Conservation (phyloP, 37 sponge, comb jelly and placozoan genomes). For the Spongilla lacustris region DNA sequence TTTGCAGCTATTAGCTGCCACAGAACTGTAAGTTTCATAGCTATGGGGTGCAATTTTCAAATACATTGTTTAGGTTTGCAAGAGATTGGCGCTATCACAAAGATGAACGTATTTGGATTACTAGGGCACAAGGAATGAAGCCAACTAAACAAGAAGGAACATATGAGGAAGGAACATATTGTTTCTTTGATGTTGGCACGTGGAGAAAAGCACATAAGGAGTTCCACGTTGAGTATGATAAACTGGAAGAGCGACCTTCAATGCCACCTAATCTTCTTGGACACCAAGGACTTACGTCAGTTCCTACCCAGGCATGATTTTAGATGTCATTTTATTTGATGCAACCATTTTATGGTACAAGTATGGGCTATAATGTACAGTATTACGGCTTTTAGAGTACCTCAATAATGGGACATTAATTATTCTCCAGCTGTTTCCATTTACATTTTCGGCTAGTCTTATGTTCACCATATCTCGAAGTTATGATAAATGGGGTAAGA, state of each 20-base stretch:
- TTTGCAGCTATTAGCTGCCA: conserved; percentile 86
- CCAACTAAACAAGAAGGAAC: conserved; percentile 76
- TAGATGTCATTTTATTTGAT: not conserved
- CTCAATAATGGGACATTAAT: no score
- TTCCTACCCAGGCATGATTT: conserved; percentile 37
- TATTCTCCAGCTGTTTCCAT: no score
- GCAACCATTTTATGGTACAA: not conserved
- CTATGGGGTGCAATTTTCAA: not conserved
- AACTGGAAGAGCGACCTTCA: conserved; percentile 89
- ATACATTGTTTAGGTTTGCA: conserved; percentile 60
- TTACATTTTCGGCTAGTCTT: no score
- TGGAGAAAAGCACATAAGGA: conserved; percentile 95
- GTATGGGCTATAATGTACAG: not conserved
- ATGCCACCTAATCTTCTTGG: conserved; percentile 58
- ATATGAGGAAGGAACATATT: conserved; percentile 91
- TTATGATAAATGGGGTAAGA: no score
- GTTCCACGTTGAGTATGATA: conserved; percentile 91
- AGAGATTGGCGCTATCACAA: conserved; percentile 98
- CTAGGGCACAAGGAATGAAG: conserved; percentile 89
- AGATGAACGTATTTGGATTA: conserved; percentile 95
- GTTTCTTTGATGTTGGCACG: conserved; percentile 86
- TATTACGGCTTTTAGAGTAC: not conserved
- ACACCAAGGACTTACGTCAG: conserved; percentile 31
- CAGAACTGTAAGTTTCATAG: conserved; percentile 83
- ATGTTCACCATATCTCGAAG: no score